These are phyloP conservation scores for Actinernus sp. DNA, from an alignment of 92 coral and sea anemone genomes.

Conservation along the genomic window DNA sequence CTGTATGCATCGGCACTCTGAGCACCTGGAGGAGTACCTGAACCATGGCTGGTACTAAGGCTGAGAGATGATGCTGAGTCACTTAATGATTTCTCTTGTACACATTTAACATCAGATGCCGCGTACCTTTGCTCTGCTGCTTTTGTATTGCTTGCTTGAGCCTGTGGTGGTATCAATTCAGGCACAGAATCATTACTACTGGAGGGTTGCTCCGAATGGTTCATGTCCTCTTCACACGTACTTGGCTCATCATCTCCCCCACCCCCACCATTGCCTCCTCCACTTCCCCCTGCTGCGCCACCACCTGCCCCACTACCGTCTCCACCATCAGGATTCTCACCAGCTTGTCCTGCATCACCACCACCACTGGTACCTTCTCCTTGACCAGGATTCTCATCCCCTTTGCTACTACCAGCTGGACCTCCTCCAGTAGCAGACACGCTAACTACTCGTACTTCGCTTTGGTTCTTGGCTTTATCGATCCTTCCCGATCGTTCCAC, in stretches of 20 bases:
- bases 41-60: neutral
- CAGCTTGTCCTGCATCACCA: conserved; percentile 22
- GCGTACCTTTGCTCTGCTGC: too few relatives aligned
- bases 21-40: neutral
- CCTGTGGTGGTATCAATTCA: conserved; percentile 19
- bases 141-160: conserved; percentile 1
- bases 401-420: conserved; percentile 19
- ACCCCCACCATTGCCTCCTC: conserved; percentile 6
- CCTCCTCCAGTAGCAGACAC: conserved; percentile 8
- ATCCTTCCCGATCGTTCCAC: conserved; percentile 6
- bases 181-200: conserved; percentile 52
- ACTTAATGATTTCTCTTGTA: too few relatives aligned
- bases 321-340: conserved; percentile 20
- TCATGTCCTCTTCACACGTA: conserved; percentile 55
- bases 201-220: conserved; percentile 45
- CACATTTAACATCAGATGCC: conserved; percentile 38
- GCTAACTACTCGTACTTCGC: conserved; percentile 1
- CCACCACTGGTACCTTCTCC: neutral
- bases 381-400: neutral
- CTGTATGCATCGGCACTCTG: conserved; percentile 23
- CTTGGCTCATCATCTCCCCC: conserved; percentile 33
- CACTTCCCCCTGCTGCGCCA: conserved; percentile 33
- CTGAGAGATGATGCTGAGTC: too few relatives aligned
- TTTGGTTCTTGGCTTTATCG: neutral
- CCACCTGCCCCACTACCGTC: conserved; percentile 35